Percentiles rank a stretch among this genome's conserved stretches.
Evolutionary conservation across 2,797 vertebrate genomes (phyloP).

Genomic region (Jordanella pulchra): DNA sequence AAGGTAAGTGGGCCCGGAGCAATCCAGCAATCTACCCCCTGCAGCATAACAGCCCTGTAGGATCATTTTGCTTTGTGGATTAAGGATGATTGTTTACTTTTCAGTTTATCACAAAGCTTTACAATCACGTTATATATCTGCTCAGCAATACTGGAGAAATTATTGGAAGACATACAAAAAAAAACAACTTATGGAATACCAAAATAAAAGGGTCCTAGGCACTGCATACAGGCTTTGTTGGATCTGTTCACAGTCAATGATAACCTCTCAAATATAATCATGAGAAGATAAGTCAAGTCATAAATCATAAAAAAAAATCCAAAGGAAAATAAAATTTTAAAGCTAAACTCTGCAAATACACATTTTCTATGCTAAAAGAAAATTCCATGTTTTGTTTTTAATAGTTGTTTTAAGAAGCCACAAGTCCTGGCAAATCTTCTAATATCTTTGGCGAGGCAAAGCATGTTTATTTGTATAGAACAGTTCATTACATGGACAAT

Average conservation of each 20-base stretch:
- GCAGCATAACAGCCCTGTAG: background rate
- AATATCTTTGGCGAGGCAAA: too few species aligned
- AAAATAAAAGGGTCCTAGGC: conserved; percentile 1
- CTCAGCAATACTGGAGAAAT: background rate
- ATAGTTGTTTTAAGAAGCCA: background rate
- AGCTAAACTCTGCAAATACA: background rate
- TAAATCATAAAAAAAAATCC: conserved; percentile 13
- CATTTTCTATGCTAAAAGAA: background rate
- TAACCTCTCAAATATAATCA: conserved; percentile 30
- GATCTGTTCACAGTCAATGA: conserved; percentile 28
- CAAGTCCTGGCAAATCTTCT: background rate
- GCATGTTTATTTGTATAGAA: too few species aligned
- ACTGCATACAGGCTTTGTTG: conserved; percentile 1
- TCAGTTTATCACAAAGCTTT: background rate
- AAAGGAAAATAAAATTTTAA: background rate
- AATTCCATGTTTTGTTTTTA: background rate
- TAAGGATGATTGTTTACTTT: background rate
- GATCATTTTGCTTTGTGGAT: background rate
- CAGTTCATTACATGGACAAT: too few species aligned
- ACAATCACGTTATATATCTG: background rate
- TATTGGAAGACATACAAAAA: conserved; percentile 6
- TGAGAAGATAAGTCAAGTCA: conserved; percentile 30
- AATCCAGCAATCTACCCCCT: background rate
- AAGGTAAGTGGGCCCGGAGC: background rate
- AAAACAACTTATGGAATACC: conserved; percentile 14